phyloP scores from a whole-genome alignment of 2,113 vertebrate species.

The Peromyscus polionotus region DNA sequence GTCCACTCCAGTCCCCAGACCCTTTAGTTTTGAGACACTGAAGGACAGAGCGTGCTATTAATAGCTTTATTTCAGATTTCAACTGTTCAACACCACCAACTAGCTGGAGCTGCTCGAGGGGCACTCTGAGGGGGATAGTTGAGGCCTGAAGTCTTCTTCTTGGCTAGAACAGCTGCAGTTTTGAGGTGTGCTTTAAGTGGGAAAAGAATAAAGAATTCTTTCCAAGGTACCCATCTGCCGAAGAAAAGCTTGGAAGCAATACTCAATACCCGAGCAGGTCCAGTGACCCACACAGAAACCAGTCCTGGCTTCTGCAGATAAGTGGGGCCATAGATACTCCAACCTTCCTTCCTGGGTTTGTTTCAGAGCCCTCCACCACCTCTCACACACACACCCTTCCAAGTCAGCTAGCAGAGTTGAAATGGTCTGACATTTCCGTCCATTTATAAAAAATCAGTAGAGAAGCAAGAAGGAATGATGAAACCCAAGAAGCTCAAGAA shows the following conservation, averaged over 20 bases:
- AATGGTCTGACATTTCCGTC: neutral
- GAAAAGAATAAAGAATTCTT: neutral
- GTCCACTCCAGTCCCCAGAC: too few species aligned
- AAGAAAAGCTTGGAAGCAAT: neutral
- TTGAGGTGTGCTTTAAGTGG: neutral
- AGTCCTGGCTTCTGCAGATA: neutral
- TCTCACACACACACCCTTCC: neutral
- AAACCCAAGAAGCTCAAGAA: neutral
- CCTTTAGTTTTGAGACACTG: neutral
- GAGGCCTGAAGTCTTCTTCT: neutral
- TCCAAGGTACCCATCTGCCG: neutral
- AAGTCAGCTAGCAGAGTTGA: neutral
- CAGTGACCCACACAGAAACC: neutral
- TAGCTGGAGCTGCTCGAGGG: neutral
- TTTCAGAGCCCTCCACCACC: neutral
- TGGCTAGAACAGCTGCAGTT: neutral
- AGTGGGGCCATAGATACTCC: accelerated
- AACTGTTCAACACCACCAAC: neutral
- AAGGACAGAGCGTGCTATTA: neutral
- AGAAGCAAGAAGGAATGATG: neutral
- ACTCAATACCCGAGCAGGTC: neutral
- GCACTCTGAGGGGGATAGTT: neutral
- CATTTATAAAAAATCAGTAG: neutral
- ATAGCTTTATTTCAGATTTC: neutral
- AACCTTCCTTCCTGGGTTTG: neutral